Conservation (phyloP, 2,797 vertebrate genomes). For the Chelon labrosus region DNA sequence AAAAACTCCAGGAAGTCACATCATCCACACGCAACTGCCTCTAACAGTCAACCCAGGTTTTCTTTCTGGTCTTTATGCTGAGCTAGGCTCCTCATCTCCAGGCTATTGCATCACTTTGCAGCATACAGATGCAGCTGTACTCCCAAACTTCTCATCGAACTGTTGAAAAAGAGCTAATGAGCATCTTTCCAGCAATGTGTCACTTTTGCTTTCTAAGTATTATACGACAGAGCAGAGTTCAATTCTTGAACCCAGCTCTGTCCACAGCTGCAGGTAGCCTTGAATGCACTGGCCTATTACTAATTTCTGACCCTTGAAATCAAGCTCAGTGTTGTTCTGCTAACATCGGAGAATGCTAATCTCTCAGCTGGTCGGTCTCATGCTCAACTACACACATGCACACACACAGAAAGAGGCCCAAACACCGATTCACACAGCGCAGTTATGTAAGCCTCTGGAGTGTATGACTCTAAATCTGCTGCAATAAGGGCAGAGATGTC, state of each 20-base stretch:
- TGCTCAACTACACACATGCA: slow-evolving; percentile 41
- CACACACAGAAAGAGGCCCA: slow-evolving; percentile 28
- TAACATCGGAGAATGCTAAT: slow-evolving; percentile 60
- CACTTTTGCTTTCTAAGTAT: neutral
- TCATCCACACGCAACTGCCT: neutral
- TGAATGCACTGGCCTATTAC: slow-evolving; percentile 8
- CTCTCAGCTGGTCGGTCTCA: slow-evolving; percentile 71
- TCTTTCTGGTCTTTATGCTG: neutral
- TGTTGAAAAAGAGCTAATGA: neutral
- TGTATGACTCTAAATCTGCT: slow-evolving; percentile 28
- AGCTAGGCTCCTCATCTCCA: neutral
- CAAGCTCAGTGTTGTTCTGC: slow-evolving; percentile 44
- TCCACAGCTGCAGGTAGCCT: slow-evolving; percentile 23
- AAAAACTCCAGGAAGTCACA: neutral
- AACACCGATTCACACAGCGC: slow-evolving; percentile 37
- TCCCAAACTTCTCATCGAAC: neutral
- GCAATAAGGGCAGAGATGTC: slow-evolving; percentile 19
- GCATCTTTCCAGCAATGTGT: neutral
- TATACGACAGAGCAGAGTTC: neutral
- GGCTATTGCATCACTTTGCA: neutral
- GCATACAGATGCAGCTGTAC: neutral
- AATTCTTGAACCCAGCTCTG: neutral
- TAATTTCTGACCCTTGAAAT: slow-evolving; percentile 37
- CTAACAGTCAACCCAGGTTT: neutral
- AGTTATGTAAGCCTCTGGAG: slow-evolving; percentile 51